Percentiles rank a stretch among this genome's conserved stretches.
These are phyloP conservation scores for Oeneis ivallda DNA, from an alignment of 2,888 invertebrate genomes.

Conservation along the genomic window DNA sequence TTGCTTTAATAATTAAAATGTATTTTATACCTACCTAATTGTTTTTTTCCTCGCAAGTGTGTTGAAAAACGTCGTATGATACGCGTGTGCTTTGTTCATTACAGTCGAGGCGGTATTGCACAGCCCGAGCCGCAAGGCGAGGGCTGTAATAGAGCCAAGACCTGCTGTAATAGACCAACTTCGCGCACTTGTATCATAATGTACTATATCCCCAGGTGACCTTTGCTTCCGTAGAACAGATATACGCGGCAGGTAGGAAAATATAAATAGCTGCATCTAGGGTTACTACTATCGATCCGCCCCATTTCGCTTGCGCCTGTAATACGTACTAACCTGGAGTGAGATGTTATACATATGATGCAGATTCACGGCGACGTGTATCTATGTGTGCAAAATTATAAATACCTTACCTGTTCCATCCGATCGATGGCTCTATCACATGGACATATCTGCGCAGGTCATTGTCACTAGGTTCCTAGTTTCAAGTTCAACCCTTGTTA, in stretches of 20 bases:
- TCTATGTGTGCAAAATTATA: background rate
- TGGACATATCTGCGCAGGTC: background rate
- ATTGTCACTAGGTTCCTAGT: background rate
- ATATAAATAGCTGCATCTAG: slow-evolving; percentile 32
- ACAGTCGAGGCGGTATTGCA: too few species aligned
- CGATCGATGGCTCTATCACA: background rate
- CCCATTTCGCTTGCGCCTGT: slow-evolving; percentile 26
- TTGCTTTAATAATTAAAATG: too few species aligned
- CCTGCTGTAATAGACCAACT: too few species aligned
- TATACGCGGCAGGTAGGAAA: background rate
- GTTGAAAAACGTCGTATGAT: too few species aligned
- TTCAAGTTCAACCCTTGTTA: background rate
- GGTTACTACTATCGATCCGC: slow-evolving; percentile 29
- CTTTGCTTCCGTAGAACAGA: background rate
- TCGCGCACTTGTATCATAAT: too few species aligned
- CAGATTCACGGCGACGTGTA: background rate
- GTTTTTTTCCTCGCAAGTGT: too few species aligned
- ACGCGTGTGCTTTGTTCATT: too few species aligned
- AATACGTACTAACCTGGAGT: slow-evolving; percentile 16
- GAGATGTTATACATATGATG: slow-evolving; percentile 2
- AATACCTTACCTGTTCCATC: background rate
- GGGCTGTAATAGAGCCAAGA: too few species aligned
- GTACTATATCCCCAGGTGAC: background rate
- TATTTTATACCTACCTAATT: too few species aligned
- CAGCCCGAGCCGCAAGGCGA: too few species aligned